Evolutionary conservation across 1,140 invertebrate species (phyloP).

Genomic region (Atopsyche davidsoni): DNA sequence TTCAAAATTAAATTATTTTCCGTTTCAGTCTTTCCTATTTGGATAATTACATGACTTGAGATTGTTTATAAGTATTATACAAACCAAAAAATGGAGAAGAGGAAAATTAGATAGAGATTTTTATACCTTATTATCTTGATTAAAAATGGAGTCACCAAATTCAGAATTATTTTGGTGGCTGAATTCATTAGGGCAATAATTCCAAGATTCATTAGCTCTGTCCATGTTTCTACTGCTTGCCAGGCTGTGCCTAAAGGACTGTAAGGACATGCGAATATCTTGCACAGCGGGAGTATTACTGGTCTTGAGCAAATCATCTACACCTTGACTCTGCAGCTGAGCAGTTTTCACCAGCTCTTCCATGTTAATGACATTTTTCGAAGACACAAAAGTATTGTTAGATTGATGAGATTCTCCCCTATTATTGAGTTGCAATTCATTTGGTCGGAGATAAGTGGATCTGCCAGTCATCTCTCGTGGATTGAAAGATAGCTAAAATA

Average conservation of each 20-base stretch:
- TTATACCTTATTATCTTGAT: conserved; percentile 16
- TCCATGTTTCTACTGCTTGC: conserved; percentile 1
- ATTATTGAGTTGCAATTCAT: neutral
- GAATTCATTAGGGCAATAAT: conserved; percentile 16
- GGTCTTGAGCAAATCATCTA: conserved; percentile 19
- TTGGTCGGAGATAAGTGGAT: conserved; percentile 15
- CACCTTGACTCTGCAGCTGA: conserved; percentile 19
- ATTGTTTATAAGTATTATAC: too few species aligned
- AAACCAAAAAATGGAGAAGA: too few species aligned
- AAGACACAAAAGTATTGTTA: neutral
- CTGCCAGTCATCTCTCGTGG: conserved; percentile 24
- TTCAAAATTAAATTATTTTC: too few species aligned
- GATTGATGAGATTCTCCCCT: neutral
- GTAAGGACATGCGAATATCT: conserved; percentile 17
- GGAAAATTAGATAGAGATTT: too few species aligned
- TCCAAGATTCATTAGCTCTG: conserved; percentile 21
- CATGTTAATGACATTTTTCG: conserved; percentile 7
- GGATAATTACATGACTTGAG: too few species aligned
- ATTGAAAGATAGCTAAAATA: conserved; percentile 25
- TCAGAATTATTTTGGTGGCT: conserved; percentile 8
- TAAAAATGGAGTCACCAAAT: conserved; percentile 26
- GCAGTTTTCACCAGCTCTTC: conserved; percentile 19
- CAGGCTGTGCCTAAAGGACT: conserved; percentile 14
- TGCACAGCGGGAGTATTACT: conserved; percentile 13
- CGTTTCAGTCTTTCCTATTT: too few species aligned